phyloP scores from a whole-genome alignment of 2,888 invertebrate species.

The Acanthosepion esculentum region DNA sequence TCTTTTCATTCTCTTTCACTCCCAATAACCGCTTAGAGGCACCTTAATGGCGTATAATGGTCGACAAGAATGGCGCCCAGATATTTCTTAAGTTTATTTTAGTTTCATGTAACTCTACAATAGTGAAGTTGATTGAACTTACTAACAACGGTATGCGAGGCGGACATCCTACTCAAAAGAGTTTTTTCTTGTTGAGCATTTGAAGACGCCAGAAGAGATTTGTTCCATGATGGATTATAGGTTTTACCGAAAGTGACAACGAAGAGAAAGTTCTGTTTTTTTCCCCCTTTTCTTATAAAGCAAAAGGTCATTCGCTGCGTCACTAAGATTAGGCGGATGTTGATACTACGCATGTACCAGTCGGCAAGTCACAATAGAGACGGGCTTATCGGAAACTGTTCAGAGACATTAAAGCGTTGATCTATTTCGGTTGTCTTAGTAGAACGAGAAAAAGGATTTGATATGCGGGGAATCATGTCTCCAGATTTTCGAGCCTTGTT shows the following conservation, averaged over 20 bases:
- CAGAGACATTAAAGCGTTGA: neutral
- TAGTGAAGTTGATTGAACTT: no score
- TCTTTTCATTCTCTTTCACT: no score
- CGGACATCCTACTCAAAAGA: no score
- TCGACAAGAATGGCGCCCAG: no score
- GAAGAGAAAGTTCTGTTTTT: neutral
- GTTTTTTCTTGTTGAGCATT: no score
- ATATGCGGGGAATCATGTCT: neutral
- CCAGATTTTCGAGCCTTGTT: neutral
- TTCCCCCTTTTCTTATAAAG: neutral
- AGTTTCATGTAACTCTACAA: no score
- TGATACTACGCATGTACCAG: neutral
- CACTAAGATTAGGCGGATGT: neutral
- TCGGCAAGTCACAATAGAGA: neutral
- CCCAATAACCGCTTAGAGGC: no score
- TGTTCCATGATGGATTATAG: neutral
- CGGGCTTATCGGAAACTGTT: neutral
- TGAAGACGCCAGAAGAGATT: no score
- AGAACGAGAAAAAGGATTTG: neutral
- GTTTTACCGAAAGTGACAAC: neutral
- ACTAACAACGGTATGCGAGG: no score
- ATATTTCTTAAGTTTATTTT: no score
- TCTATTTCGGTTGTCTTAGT: neutral
- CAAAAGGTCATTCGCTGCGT: neutral
- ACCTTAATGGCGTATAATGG: no score